A percentile compares a stretch with the other conserved stretches of the same genome.
Conservation (phyloP, 2,888 invertebrate genomes). For the Lingula anatina region DNA sequence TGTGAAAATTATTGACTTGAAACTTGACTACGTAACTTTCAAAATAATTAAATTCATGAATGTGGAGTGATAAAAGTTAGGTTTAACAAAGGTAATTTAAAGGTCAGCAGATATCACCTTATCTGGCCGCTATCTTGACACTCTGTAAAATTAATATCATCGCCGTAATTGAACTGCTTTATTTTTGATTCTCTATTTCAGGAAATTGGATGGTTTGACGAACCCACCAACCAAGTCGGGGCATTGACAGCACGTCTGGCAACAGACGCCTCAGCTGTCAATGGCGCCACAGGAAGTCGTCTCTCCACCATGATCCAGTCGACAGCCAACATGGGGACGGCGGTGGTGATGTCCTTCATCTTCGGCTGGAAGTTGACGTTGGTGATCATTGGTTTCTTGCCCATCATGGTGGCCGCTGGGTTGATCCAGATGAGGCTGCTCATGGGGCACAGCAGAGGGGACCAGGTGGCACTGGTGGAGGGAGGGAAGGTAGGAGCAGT, state of each 20-base stretch:
- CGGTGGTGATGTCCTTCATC: slow-evolving; percentile 50
- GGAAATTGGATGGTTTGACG: slow-evolving; percentile 31
- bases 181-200: slow-evolving; percentile 6
- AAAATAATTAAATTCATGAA: too few relatives aligned
- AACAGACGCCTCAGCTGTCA: slow-evolving; percentile 22
- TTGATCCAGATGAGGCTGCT: slow-evolving; percentile 23
- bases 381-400: slow-evolving; percentile 49
- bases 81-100: too few relatives aligned
- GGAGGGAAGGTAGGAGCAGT: slow-evolving; percentile 58
- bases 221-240: slow-evolving; percentile 22
- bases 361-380: slow-evolving; percentile 54
- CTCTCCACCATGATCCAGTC: slow-evolving; percentile 50
- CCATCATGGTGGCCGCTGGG: slow-evolving; percentile 50
- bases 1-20: too few relatives aligned
- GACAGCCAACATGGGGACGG: slow-evolving; percentile 41
- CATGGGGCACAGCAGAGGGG: slow-evolving; percentile 32
- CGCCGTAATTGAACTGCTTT: too few relatives aligned
- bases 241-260: slow-evolving; percentile 21
- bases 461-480: slow-evolving; percentile 54
- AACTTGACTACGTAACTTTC: too few relatives aligned
- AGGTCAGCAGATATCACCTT: too few relatives aligned
- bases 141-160: too few relatives aligned
- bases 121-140: too few relatives aligned
- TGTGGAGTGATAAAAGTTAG: too few relatives aligned
- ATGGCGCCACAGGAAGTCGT: slow-evolving; percentile 50